Conservation (phyloP, 2,888 invertebrate species). For the Cerceris ruficornis region DNA sequence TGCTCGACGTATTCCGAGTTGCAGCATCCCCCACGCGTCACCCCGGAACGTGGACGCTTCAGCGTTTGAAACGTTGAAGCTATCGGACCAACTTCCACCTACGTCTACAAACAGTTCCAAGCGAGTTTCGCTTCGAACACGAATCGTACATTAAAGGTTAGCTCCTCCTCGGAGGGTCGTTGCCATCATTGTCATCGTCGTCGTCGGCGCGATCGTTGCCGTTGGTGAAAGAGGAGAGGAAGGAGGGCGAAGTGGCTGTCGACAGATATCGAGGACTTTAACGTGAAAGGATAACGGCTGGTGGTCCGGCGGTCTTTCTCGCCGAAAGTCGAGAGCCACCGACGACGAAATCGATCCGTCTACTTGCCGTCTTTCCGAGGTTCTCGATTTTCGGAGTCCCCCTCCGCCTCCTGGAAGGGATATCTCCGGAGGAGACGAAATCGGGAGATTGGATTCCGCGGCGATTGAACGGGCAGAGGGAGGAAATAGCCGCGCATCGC, state of each 20-base stretch:
- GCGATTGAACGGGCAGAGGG: conserved; percentile 42
- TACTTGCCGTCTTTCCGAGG: neutral
- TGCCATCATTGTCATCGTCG: neutral
- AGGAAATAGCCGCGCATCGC: conserved; percentile 56
- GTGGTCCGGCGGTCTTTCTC: conserved; percentile 29
- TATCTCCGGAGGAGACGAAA: no score
- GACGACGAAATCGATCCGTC: conserved; percentile 32
- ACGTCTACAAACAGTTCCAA: conserved; percentile 72
- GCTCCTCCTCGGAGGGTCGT: conserved; percentile 48
- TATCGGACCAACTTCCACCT: conserved; percentile 59
- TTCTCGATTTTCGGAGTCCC: no score
- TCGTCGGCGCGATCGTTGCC: no score
- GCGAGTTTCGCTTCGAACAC: conserved; percentile 75
- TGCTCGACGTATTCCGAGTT: conserved; percentile 35
- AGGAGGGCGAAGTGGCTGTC: conserved; percentile 14
- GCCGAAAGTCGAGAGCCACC: conserved; percentile 33
- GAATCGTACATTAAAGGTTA: conserved; percentile 77
- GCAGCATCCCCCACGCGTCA: conserved; percentile 40
- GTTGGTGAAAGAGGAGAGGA: neutral
- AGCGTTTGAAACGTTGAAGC: conserved; percentile 19
- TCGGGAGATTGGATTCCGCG: conserved; percentile 45
- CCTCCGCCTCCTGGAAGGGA: no score
- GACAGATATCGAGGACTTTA: conserved; percentile 35
- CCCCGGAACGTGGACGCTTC: conserved; percentile 36
- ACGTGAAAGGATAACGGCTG: conserved; percentile 14